These are phyloP conservation scores for Gasterosteus nipponicus DNA, from an alignment of 2,113 vertebrate genomes.

Conservation along the genomic window DNA sequence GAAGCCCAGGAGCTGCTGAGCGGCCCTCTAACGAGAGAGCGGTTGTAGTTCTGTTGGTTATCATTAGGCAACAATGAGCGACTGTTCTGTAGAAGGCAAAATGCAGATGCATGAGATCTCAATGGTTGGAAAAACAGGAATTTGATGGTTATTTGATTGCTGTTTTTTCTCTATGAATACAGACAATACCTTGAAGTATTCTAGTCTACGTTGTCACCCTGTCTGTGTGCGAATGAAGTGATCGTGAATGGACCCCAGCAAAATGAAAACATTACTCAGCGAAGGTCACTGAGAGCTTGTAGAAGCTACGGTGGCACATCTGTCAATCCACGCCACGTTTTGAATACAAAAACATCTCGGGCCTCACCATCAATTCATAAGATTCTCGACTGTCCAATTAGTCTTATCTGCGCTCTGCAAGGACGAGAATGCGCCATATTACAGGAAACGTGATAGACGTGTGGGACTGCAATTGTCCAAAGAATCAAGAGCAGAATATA, in stretches of 20 bases:
- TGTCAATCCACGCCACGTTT: slow-evolving; percentile 71
- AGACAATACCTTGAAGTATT: background rate
- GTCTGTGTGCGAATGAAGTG: slow-evolving; percentile 14
- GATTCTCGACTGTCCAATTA: slow-evolving; percentile 76
- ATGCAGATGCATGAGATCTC: background rate
- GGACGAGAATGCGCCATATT: slow-evolving; percentile 76
- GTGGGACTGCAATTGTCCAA: slow-evolving; percentile 58
- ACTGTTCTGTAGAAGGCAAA: background rate
- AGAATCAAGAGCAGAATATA: slow-evolving; percentile 64
- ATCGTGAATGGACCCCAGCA: slow-evolving; percentile 16
- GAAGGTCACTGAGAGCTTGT: slow-evolving; percentile 72
- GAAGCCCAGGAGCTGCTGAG: slow-evolving; percentile 31
- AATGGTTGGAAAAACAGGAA: background rate
- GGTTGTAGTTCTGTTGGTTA: slow-evolving; percentile 1
- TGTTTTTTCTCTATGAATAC: background rate
- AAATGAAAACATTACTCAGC: slow-evolving; percentile 47
- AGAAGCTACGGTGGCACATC: slow-evolving; percentile 53
- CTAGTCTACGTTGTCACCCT: background rate
- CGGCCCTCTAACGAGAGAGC: slow-evolving; percentile 5
- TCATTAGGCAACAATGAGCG: slow-evolving; percentile 1
- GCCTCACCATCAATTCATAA: slow-evolving; percentile 73
- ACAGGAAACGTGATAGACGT: slow-evolving; percentile 70
- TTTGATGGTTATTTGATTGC: background rate
- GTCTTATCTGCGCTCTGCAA: slow-evolving; percentile 78
- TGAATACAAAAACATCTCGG: slow-evolving; percentile 68